Percentiles rank a stretch among this genome's conserved stretches.
Conservation (phyloP, 1,140 invertebrate genomes). For the Magallana gigas region DNA sequence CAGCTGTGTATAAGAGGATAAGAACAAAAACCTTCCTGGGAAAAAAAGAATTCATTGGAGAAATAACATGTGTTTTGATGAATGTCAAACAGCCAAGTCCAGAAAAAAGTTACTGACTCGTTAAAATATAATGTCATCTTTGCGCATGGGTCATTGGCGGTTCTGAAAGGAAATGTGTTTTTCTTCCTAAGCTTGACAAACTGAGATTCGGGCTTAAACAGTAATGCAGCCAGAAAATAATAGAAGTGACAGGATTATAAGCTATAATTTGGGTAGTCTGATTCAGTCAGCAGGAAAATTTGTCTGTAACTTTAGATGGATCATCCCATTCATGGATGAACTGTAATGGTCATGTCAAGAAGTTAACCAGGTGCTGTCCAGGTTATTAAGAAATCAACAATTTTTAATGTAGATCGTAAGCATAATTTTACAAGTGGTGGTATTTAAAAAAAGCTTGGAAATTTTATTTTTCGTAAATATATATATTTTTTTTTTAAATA, state of each 20-base stretch:
- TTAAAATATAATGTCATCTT: slow-evolving; percentile 35
- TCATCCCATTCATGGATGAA: slow-evolving; percentile 9
- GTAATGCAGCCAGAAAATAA: slow-evolving; percentile 15
- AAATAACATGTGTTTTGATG: neutral
- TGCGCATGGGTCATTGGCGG: slow-evolving; percentile 9
- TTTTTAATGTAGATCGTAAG: neutral
- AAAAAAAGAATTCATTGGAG: neutral
- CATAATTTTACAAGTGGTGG: too few species aligned
- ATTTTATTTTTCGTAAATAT: too few species aligned
- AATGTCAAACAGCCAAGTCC: neutral
- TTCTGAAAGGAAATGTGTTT: slow-evolving; percentile 26
- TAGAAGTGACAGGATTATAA: slow-evolving; percentile 28
- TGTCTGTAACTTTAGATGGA: slow-evolving; percentile 24
- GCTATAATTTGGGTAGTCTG: slow-evolving; percentile 16
- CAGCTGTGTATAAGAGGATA: slow-evolving; percentile 21
- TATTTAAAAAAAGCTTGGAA: too few species aligned
- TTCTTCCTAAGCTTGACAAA: neutral
- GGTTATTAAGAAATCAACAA: slow-evolving; percentile 10
- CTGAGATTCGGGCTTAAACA: neutral
- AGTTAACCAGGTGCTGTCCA: slow-evolving; percentile 31
- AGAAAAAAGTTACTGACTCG: slow-evolving; percentile 19
- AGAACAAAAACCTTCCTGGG: neutral
- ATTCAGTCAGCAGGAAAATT: slow-evolving; percentile 16
- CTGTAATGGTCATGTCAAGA: slow-evolving; percentile 34
- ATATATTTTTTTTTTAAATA: too few species aligned